phyloP scores from a whole-genome alignment of 2,888 invertebrate species.

The Cosmopolites sordidus region DNA sequence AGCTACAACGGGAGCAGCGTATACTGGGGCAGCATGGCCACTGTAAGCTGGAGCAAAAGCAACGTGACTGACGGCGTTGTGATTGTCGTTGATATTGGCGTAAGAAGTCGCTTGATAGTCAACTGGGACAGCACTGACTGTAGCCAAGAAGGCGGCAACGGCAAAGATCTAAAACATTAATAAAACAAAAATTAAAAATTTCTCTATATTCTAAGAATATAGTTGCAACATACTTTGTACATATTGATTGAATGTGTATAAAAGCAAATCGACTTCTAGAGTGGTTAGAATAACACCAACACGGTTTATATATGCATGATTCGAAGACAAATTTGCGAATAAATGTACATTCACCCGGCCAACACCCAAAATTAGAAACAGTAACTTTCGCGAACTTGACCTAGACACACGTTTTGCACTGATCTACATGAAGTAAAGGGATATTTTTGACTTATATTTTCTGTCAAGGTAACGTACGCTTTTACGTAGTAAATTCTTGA shows the following conservation, averaged over 20 bases:
- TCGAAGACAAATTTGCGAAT: too few species aligned
- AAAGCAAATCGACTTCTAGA: too few species aligned
- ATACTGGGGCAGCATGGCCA: conserved; percentile 14
- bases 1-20: background rate
- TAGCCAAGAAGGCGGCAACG: conserved; percentile 42
- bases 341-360: too few species aligned
- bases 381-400: too few species aligned
- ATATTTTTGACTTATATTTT: too few species aligned
- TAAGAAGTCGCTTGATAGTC: conserved; percentile 30
- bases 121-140: conserved; percentile 25
- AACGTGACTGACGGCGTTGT: conserved; percentile 29
- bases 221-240: background rate
- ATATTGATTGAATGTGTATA: background rate
- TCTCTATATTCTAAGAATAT: background rate
- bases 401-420: too few species aligned
- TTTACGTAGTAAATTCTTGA: too few species aligned
- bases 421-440: too few species aligned
- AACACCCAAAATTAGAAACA: too few species aligned
- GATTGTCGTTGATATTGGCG: conserved; percentile 30
- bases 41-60: conserved; percentile 3
- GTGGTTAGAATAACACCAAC: too few species aligned
- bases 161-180: conserved; percentile 26
- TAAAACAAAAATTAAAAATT: conserved; percentile 32
- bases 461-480: too few species aligned
- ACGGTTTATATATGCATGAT: too few species aligned